Evolutionary conservation across 1,140 invertebrate genomes (phyloP), one percentile per base, ranked within the genome.

Genomic region (Drosophila erecta): DNA sequence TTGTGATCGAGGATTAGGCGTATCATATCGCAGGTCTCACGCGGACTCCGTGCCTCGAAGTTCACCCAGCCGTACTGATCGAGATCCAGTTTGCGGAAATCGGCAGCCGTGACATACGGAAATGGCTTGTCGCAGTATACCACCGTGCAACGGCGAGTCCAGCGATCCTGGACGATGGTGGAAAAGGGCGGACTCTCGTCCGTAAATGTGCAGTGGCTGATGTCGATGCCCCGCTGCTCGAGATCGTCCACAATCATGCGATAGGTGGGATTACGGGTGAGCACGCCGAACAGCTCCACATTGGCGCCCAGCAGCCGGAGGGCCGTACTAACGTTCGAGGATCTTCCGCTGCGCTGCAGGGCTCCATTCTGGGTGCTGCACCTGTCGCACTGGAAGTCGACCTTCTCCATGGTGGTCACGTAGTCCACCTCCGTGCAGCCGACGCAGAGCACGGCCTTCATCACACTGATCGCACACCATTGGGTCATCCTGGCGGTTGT

Each of bases 281-380:
- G 61, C 27, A 93, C 93, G 4, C 95, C 94, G 15, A 95, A 89
- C 77, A 94, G 94, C 81, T 95, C 95, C 0, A 90, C 62, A 2
- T 50, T 62, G 0, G 85, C 92, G 3, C 94, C 95, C 7, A 96
- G 81, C 20, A 94, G 91, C 0, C 94, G 93, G 30, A 96, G 76
- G 12, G 96, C 94, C 0, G 95, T 94, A 58, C 94, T 94, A 62
- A 93, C 95, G 74, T 96, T 96, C 11, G 94, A 94, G 7, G 95
- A 95, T 92, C 96, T 96, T 37, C 96, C 96, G 8, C 95, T 95
- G 74, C 95, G 91, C 87, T 94, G 93, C 94, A 94, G 95, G 30
- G 91, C 89, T 53, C 94, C 94, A 20, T 93, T 93, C 2, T 93
- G 17, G 64, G 94, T 94, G 90, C 92, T 93, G 61, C 62, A 91